These are phyloP conservation scores for Stegodyphus dumicola DNA, from an alignment of 1,140 invertebrate genomes.

Conservation along the genomic window DNA sequence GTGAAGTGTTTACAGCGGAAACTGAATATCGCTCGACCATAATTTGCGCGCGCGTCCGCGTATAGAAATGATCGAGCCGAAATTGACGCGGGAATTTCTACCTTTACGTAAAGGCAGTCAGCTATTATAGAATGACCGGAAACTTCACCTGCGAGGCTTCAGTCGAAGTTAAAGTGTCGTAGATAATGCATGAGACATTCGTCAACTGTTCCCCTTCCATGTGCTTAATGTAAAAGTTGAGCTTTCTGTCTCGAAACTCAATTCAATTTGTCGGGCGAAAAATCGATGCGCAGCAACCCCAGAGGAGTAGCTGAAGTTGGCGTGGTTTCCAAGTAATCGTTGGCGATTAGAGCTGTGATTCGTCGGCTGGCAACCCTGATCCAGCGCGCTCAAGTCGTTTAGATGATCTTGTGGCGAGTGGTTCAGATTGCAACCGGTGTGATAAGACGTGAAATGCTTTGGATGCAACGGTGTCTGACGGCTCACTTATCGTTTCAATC, in stretches of 20 bases:
- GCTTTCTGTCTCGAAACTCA: conserved; percentile 17
- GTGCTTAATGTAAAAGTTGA: background rate
- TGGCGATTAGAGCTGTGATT: conserved; percentile 39
- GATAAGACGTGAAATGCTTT: conserved; percentile 41
- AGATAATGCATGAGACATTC: conserved; percentile 41
- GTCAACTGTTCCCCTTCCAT: conserved; percentile 10
- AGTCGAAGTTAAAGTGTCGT: conserved; percentile 26
- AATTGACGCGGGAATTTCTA: too few relatives aligned
- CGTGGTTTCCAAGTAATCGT: background rate
- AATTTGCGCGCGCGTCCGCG: too few relatives aligned
- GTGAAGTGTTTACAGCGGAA: too few relatives aligned
- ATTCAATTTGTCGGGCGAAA: conserved; percentile 39
- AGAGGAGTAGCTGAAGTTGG: conserved; percentile 5
- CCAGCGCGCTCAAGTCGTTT: conserved; percentile 24
- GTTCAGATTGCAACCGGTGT: conserved; percentile 49
- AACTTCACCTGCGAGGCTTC: background rate
- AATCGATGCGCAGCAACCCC: conserved; percentile 39
- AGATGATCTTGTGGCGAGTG: conserved; percentile 53
- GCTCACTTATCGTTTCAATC: conserved; percentile 30
- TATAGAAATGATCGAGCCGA: too few relatives aligned
- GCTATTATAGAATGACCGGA: too few relatives aligned
- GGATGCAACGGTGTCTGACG: background rate
- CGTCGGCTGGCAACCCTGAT: conserved; percentile 31
- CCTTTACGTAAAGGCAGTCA: too few relatives aligned
- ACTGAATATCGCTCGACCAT: too few relatives aligned